Conservation (phyloP, 2,113 vertebrate genomes). For the Ailurus styani region DNA sequence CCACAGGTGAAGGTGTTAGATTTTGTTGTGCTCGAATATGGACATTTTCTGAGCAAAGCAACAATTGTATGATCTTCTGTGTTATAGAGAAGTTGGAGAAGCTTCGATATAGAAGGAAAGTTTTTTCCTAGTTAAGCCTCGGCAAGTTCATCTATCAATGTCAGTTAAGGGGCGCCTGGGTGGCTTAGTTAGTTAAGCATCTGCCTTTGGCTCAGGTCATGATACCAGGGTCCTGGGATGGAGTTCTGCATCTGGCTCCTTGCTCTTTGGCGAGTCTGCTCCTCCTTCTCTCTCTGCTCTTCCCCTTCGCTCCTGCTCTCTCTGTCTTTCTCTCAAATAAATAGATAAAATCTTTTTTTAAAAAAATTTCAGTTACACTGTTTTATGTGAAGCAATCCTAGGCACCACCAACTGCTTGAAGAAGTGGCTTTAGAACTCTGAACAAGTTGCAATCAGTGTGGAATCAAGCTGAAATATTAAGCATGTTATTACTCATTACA, state of each 20-base stretch:
- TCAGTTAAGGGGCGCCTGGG: neutral
- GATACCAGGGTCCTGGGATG: neutral
- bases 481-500: neutral
- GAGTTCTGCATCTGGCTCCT: neutral
- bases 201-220: neutral
- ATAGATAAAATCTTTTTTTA: neutral
- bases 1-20: neutral
- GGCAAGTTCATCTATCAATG: neutral
- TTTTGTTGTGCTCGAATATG: neutral
- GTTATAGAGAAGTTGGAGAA: neutral
- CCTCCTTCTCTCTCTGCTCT: neutral
- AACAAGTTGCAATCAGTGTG: neutral
- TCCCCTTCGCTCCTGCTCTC: neutral
- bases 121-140: neutral
- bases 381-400: neutral
- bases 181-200: neutral
- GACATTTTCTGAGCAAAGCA: neutral
- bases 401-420: neutral
- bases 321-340: neutral
- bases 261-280: neutral
- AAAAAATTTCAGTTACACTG: neutral
- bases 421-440: neutral
- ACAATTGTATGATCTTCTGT: neutral
- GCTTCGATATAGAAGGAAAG: neutral
- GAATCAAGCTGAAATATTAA: neutral